A percentile compares a stretch with the other conserved stretches of the same genome.
These are phyloP conservation scores for Octodon degus DNA, from an alignment of 2,113 vertebrate species.

Conservation along the genomic window DNA sequence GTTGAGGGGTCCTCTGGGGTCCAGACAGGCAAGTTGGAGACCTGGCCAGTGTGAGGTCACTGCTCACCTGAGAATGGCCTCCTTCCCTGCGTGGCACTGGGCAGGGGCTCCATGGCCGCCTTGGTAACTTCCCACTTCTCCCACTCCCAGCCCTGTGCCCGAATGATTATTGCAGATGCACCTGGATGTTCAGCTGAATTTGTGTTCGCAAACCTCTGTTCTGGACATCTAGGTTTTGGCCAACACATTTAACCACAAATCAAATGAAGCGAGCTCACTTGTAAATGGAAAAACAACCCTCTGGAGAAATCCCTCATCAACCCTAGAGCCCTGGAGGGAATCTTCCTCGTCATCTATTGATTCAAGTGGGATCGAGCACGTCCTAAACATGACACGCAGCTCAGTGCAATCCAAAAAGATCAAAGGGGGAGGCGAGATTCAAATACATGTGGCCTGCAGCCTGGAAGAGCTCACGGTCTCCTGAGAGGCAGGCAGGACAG, in stretches of 20 bases:
- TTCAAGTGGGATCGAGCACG: not conserved
- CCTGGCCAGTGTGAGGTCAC: not conserved
- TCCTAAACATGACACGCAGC: not conserved
- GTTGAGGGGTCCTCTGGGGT: not conserved
- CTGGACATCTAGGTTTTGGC: not conserved
- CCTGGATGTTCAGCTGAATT: not conserved
- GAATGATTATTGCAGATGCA: not conserved
- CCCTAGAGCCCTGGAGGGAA: not conserved
- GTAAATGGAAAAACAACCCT: not conserved
- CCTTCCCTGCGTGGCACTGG: not conserved
- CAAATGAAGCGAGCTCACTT: conserved; percentile 3
- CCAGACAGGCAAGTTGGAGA: not conserved
- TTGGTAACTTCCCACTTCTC: not conserved
- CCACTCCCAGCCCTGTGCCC: not conserved
- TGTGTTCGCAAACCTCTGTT: not conserved
- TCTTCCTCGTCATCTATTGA: not conserved
- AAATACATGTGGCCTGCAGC: not conserved
- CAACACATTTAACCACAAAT: not conserved
- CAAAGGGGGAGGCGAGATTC: not conserved
- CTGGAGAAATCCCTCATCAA: not conserved
- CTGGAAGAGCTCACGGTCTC: not conserved
- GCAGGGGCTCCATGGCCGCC: not conserved
- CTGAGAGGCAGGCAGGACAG: not conserved
- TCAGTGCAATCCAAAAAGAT: not conserved
- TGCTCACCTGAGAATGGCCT: not conserved